phyloP scores from a whole-genome alignment of 1,140 invertebrate genomes.

The Agrypnia vestita region DNA sequence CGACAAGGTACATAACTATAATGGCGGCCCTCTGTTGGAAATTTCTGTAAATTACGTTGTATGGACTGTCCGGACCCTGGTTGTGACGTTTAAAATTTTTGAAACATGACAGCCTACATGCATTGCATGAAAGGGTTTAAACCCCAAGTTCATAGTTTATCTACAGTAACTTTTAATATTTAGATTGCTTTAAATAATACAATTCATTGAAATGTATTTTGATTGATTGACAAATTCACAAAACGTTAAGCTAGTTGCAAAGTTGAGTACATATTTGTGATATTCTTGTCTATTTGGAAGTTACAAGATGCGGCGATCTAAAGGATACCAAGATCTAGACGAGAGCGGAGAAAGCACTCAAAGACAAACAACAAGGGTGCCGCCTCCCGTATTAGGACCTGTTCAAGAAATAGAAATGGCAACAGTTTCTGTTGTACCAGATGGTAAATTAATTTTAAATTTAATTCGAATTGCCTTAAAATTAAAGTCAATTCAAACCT shows the following conservation, averaged over 20 bases:
- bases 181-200: neutral
- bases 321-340: conserved; percentile 72
- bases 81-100: conserved; percentile 59
- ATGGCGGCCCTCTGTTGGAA: too few species aligned
- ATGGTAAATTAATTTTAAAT: conserved; percentile 74
- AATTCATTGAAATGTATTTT: conserved; percentile 4
- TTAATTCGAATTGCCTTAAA: neutral
- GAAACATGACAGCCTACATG: conserved; percentile 46
- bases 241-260: neutral
- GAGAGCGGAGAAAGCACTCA: conserved; percentile 63
- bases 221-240: too few species aligned
- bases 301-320: conserved; percentile 66
- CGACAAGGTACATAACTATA: too few species aligned
- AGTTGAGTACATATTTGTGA: conserved; percentile 9
- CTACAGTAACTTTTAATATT: neutral
- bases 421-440: conserved; percentile 85
- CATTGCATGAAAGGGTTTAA: conserved; percentile 40
- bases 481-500: too few species aligned
- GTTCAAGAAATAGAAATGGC: conserved; percentile 84
- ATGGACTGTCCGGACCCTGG: too few species aligned
- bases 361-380: conserved; percentile 61
- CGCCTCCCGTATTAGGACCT: conserved; percentile 65
- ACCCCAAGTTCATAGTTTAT: conserved; percentile 36
- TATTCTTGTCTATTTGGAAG: neutral
- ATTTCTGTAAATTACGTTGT: too few species aligned